Percentiles rank a stretch among this genome's conserved stretches.
These are phyloP conservation scores for Eurystomus gularis DNA, from an alignment of 2,113 vertebrate species.

Conservation along the genomic window DNA sequence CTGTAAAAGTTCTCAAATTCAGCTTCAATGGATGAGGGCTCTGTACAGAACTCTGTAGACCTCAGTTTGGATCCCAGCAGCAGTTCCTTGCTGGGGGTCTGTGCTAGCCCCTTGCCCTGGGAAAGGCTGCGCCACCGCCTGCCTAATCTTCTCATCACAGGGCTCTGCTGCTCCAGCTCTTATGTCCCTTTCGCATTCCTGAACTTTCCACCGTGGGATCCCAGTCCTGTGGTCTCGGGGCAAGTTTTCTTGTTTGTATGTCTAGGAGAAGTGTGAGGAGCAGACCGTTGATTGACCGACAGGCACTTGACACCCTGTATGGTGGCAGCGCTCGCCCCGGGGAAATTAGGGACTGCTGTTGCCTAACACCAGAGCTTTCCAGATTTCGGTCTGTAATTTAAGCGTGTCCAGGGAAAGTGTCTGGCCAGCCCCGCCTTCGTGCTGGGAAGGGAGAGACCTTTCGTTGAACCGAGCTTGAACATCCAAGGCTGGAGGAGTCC, in stretches of 20 bases:
- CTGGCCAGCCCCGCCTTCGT: not conserved
- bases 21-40: not conserved
- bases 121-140: not conserved
- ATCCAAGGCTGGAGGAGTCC: not conserved
- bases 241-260: not conserved
- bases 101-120: not conserved
- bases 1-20: not conserved
- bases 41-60: not conserved
- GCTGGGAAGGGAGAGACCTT: not conserved
- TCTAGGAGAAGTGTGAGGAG: not conserved
- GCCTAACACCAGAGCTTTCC: not conserved
- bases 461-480: not conserved
- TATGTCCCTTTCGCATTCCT: not conserved
- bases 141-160: not conserved
- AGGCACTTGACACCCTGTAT: rapidly evolving
- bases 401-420: not conserved
- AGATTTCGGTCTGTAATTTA: not conserved
- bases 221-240: not conserved
- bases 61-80: not conserved
- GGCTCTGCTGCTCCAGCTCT: not conserved
- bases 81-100: no score
- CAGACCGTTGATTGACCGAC: rapidly evolving
- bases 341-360: not conserved
- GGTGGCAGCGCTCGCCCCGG: not conserved
- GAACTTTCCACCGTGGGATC: not conserved